phyloP scores from a whole-genome alignment of 2,888 invertebrate species.

The Orchesella flavescens region DNA sequence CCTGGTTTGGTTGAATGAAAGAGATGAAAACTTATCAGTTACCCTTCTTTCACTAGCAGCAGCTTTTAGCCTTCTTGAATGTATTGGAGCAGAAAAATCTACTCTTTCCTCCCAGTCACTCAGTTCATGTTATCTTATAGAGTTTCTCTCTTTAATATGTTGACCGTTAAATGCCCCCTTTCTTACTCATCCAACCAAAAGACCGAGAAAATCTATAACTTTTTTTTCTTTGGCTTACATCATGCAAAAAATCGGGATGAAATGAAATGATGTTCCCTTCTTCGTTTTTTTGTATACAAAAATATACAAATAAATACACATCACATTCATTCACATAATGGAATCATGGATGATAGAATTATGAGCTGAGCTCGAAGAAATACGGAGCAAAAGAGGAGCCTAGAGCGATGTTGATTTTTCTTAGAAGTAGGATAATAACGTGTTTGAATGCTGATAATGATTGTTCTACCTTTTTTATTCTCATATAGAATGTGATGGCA shows the following conservation, averaged over 20 bases:
- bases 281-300: too few relatives aligned
- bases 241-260: slow-evolving; percentile 33
- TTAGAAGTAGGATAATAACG: slow-evolving; percentile 1
- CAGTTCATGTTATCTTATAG: not conserved
- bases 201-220: slow-evolving; percentile 46
- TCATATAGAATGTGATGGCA: slow-evolving; percentile 64
- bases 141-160: slow-evolving; percentile 37
- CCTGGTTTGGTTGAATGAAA: too few relatives aligned
- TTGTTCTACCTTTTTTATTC: slow-evolving; percentile 31
- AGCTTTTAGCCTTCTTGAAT: too few relatives aligned
- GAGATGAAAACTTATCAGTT: too few relatives aligned
- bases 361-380: too few relatives aligned
- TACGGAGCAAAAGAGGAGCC: too few relatives aligned
- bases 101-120: not conserved
- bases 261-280: slow-evolving; percentile 17
- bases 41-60: too few relatives aligned
- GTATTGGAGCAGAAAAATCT: too few relatives aligned
- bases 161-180: slow-evolving; percentile 44
- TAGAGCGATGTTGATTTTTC: too few relatives aligned
- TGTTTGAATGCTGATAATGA: slow-evolving; percentile 34
- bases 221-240: slow-evolving; percentile 20
- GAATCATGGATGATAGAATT: not conserved
- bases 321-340: too few relatives aligned
- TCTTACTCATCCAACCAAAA: slow-evolving; percentile 38
- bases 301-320: too few relatives aligned